Conservation (phyloP, 2,797 vertebrate genomes). For the Pseudotriccus pelzelni region DNA sequence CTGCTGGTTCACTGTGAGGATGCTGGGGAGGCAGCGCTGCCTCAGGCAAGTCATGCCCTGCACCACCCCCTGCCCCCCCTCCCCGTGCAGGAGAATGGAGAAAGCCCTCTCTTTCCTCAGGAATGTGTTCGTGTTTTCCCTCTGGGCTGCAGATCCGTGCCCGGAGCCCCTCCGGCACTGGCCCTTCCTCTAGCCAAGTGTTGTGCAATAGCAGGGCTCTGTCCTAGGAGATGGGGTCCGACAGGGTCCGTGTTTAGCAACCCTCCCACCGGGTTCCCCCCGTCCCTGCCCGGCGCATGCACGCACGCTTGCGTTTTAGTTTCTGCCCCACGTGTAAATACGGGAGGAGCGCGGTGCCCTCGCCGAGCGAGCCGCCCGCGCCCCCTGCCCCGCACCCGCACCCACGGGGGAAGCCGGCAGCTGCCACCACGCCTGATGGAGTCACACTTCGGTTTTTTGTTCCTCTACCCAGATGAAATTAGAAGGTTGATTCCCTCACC, state of each 20-base stretch:
- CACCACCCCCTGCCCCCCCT: neutral
- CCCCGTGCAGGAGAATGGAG: neutral
- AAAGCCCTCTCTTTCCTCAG: slow-evolving; percentile 64
- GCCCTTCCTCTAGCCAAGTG: slow-evolving; percentile 38
- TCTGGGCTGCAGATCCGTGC: neutral
- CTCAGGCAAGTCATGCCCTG: neutral
- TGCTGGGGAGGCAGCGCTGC: neutral
- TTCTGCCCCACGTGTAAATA: neutral
- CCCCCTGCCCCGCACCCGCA: neutral
- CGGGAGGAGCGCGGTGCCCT: neutral
- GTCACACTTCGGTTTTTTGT: neutral
- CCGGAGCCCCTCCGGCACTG: neutral
- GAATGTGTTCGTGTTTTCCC: slow-evolving; percentile 39
- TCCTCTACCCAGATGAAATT: slow-evolving; percentile 33
- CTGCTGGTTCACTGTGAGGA: slow-evolving; percentile 43
- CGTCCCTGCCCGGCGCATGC: neutral
- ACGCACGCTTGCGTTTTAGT: neutral
- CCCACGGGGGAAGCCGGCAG: neutral
- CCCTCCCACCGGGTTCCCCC: neutral
- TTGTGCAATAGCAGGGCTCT: slow-evolving; percentile 58
- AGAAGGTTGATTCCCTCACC: slow-evolving; percentile 44
- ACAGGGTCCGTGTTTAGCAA: slow-evolving; percentile 36
- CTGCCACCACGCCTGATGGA: neutral
- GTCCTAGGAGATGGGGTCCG: slow-evolving; percentile 12
- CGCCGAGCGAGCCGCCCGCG: neutral